Evolutionary conservation across 2,113 vertebrate species (phyloP).

Genomic region (Dermatemys mawii): DNA sequence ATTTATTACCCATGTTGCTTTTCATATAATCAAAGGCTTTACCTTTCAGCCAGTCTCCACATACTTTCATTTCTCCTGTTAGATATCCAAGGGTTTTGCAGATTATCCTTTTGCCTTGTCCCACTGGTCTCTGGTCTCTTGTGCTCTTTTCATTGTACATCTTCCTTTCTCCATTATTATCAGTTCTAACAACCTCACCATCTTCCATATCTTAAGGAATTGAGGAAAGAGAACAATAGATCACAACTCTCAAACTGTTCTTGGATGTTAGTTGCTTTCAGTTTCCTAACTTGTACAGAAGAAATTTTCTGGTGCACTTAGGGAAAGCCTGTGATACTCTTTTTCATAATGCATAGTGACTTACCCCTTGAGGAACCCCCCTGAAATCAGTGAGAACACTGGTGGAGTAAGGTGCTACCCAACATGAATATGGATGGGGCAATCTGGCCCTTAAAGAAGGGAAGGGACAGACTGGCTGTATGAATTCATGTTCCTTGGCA

Average conservation of each 20-base stretch:
- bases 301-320: background rate
- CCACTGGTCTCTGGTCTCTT: slow-evolving; percentile 12
- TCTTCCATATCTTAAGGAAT: slow-evolving; percentile 67
- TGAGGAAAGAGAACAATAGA: background rate
- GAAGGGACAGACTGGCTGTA: background rate
- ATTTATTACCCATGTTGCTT: background rate
- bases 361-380: background rate
- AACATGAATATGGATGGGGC: background rate
- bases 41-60: slow-evolving; percentile 82
- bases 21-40: background rate
- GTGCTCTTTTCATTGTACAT: background rate
- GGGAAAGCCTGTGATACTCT: fast-evolving
- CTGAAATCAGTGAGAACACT: background rate
- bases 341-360: background rate
- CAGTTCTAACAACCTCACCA: slow-evolving; percentile 46
- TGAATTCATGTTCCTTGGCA: background rate
- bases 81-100: slow-evolving; percentile 54
- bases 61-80: slow-evolving; percentile 81
- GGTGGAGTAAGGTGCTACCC: no score
- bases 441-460: background rate
- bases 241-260: background rate
- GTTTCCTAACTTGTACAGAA: fast-evolving
- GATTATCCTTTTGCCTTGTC: background rate
- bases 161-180: background rate
- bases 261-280: background rate